Conservation (phyloP, 2,888 invertebrate genomes). For the Lamproptera curius region DNA sequence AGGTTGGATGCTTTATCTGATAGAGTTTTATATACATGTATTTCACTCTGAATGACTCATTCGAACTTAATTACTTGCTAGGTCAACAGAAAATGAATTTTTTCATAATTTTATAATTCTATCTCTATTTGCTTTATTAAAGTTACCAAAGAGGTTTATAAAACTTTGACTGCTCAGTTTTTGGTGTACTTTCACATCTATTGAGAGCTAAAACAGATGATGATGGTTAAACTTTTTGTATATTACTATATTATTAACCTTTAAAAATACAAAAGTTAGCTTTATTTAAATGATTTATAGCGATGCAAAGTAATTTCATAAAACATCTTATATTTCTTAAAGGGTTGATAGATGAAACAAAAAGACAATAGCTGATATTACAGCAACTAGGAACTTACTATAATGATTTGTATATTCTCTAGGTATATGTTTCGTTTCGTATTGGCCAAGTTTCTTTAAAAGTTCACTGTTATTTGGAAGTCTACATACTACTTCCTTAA, state of each 20-base stretch:
- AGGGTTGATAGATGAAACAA: no score
- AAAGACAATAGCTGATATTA: no score
- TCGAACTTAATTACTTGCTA: constrained; percentile 59
- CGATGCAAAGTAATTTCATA: no score
- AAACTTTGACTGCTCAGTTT: constrained; percentile 27
- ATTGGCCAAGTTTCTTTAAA: constrained; percentile 41
- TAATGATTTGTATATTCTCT: constrained; percentile 40
- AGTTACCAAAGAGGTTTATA: constrained; percentile 31
- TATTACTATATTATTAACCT: no score
- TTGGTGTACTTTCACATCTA: constrained; percentile 24
- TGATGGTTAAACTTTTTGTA: no score
- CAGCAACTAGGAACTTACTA: constrained; percentile 40
- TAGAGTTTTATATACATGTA: constrained; percentile 41
- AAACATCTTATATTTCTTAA: no score
- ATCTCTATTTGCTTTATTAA: constrained; percentile 43
- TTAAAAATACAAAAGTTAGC: neutral
- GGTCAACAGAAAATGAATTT: constrained; percentile 59
- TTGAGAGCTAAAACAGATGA: constrained; percentile 30
- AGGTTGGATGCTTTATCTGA: constrained; percentile 45
- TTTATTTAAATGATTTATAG: neutral
- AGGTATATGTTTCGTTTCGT: constrained; percentile 40
- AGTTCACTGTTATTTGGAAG: constrained; percentile 41
- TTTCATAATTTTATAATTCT: constrained; percentile 49
- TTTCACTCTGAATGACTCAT: constrained; percentile 52
- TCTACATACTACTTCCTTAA: constrained; percentile 48